A percentile compares a stretch with the other conserved stretches of the same genome.
phyloP scores from a whole-genome alignment of 2,888 invertebrate genomes.

The Cheilosia impressa region DNA sequence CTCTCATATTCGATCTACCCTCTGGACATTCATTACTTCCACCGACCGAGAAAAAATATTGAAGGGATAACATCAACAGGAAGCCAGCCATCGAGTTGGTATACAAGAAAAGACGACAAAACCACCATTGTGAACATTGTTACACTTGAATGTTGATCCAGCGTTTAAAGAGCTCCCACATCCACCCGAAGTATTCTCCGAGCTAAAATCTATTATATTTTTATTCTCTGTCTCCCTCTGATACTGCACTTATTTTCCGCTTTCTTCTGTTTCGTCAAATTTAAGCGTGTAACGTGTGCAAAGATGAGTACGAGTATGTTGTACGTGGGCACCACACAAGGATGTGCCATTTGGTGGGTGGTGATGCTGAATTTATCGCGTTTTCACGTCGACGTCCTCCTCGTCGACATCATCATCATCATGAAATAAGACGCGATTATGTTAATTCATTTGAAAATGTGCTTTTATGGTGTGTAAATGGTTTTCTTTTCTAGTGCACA shows the following conservation, averaged over 20 bases:
- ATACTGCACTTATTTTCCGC: conserved; percentile 52
- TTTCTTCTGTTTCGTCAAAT: conserved; percentile 41
- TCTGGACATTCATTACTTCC: conserved; percentile 50
- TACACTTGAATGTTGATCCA: conserved; percentile 45
- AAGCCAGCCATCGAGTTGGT: conserved; percentile 15
- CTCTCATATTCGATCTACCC: conserved; percentile 49
- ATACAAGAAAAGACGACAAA: conserved; percentile 4
- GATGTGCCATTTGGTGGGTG: conserved; percentile 11
- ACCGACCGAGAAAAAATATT: conserved; percentile 19
- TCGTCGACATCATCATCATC: conserved; percentile 41
- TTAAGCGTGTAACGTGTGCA: conserved; percentile 35
- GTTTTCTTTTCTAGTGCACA: conserved; percentile 43
- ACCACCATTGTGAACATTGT: background rate
- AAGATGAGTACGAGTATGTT: conserved; percentile 1
- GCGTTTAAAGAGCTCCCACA: conserved; percentile 3
- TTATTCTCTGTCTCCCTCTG: conserved; percentile 39
- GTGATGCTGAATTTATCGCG: conserved; percentile 60
- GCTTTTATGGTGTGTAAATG: conserved; percentile 73
- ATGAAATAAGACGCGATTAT: conserved; percentile 74
- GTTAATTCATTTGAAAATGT: conserved; percentile 74
- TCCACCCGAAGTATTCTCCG: background rate
- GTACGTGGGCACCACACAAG: background rate
- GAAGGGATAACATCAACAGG: conserved; percentile 25
- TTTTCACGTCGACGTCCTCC: conserved; percentile 32
- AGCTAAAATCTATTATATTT: conserved; percentile 63